Percentiles rank a stretch among this genome's conserved stretches.
Conservation (phyloP, 2,797 vertebrate genomes). For the Onychomys arenicola region DNA sequence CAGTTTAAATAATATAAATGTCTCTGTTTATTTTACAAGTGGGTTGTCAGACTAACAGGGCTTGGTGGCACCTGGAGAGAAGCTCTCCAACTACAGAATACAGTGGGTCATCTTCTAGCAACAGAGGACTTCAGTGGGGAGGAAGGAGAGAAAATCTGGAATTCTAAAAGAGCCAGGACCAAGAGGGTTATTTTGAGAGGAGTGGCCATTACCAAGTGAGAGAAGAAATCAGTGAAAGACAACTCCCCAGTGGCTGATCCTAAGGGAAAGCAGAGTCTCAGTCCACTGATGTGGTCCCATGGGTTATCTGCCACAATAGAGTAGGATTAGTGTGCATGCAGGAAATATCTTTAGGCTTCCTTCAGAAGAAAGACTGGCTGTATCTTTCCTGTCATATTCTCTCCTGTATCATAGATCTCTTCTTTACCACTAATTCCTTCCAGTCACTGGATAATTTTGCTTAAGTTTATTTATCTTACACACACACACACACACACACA, state of each 20-base stretch:
- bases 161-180: neutral
- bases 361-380: neutral
- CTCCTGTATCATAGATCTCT: neutral
- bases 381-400: neutral
- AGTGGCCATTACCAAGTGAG: neutral
- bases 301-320: neutral
- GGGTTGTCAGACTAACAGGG: no score
- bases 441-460: neutral
- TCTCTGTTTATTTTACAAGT: no score
- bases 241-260: neutral
- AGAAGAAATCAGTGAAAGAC: neutral
- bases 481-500: neutral
- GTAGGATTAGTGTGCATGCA: neutral
- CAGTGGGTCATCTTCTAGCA: neutral
- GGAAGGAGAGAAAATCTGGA: neutral
- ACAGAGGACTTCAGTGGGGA: neutral
- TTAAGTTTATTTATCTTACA: neutral
- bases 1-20: no score
- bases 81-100: no score
- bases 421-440: neutral
- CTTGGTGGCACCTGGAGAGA: no score
- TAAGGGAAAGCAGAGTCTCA: neutral
- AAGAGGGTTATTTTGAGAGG: neutral
- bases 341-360: neutral
- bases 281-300: accelerated